These are phyloP conservation scores for Amphiprion clarkii DNA, from an alignment of 2,797 vertebrate species.

Conservation along the genomic window DNA sequence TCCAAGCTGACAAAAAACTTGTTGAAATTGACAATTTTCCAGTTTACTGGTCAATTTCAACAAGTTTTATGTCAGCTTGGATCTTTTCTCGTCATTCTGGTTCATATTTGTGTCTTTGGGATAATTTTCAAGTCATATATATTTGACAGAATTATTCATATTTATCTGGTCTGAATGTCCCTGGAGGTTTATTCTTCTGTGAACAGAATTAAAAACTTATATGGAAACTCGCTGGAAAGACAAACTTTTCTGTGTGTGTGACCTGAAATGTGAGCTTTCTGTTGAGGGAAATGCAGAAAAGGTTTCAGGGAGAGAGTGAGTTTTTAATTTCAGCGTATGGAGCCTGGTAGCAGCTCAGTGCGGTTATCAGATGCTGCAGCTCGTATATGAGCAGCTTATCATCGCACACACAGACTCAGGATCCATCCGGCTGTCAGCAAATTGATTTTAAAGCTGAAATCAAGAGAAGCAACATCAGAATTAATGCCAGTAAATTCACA, in stretches of 20 bases:
- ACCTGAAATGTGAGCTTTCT: not conserved
- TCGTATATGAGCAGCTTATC: constrained; percentile 4
- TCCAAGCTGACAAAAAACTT: no score
- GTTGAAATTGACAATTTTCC: no score
- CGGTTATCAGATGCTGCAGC: constrained; percentile 19
- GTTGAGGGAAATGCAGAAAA: not conserved
- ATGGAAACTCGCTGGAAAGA: not conserved
- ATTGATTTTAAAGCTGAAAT: constrained; percentile 10
- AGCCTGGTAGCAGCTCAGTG: not conserved
- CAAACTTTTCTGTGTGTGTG: not conserved
- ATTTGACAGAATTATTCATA: no score
- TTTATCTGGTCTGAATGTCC: no score
- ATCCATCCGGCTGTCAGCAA: not conserved
- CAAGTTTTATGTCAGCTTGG: no score
- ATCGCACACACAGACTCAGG: constrained; percentile 3
- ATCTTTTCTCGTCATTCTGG: no score
- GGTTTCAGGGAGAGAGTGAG: no score
- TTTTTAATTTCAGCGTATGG: not conserved
- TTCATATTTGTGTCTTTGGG: no score
- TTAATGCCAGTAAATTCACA: not conserved
- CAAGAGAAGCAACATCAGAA: not conserved
- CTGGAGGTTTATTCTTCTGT: no score
- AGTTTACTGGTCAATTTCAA: no score
- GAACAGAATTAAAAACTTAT: not conserved
- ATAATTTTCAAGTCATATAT: no score